Base-by-base conservation (phyloP, 2,113 vertebrate genomes). In the Eubucco bourcierii region DNA sequence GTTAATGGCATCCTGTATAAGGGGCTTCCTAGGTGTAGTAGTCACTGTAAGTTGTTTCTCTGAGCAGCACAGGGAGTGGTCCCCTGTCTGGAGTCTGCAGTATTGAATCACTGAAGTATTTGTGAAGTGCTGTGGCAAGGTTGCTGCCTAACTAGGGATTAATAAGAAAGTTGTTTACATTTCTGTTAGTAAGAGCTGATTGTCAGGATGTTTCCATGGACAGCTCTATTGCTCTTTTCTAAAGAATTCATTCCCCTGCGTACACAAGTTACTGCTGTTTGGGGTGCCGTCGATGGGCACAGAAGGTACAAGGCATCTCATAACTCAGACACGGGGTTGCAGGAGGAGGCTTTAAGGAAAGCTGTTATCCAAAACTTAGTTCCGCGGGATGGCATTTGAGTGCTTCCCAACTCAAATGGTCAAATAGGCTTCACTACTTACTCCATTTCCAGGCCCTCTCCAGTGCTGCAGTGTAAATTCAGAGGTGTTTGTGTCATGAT, bases 281-380 rank as follows among this genome's bases (percentile, higher is more conserved):
- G 0, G 4, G 27, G 59, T 88, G 28, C n/a, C 37, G 0, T 63
- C 29, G 9, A 0, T 3, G 16, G 16, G 34, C 33, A 7, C 0
- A 2, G 16, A 7, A 9, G 10, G 9, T 41, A 11, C 39, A 64
- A 78, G 27, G 34, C 4, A 70, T 78, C 59, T 58, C 9, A 1
- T 17, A 27, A 34, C 29, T n/a, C 24, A 6, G 56, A 0, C 27
- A 8, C 8, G 28, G 46, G 47, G 53, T 87, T 13, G 7, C 16
- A 37, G 65, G 28, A 63, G 39, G n/a, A 24, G n/a, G 8, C 71
- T 33, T 4, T 47, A 25, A 46, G 34, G 27, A 31, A 61, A 46
- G 29, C 59, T 61, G 0, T 59, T 82, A 34, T 25, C 34, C 20
- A 34, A 27, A 18, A 28, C 15, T 46, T 37, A 7, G 10, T 68